Percentiles rank a stretch among this genome's conserved stretches.
Conservation (phyloP, 2,888 invertebrate species). For the Candidula unifasciata region DNA sequence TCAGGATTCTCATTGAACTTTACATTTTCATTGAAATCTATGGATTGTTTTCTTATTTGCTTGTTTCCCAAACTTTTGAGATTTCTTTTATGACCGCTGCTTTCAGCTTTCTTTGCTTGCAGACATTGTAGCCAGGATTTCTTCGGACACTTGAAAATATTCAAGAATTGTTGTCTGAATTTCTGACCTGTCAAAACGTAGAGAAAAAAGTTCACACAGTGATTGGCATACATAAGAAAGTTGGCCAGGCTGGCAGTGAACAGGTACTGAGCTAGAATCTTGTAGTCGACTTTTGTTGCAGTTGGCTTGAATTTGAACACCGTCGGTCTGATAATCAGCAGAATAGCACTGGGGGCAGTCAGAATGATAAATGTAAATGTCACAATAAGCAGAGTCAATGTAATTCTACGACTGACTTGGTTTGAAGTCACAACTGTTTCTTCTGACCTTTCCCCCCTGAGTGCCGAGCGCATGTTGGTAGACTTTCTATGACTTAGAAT, state of each 20-base stretch:
- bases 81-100: conserved; percentile 7
- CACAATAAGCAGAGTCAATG: conserved; percentile 66
- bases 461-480: conserved; percentile 44
- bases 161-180: conserved; percentile 64
- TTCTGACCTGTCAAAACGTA: conserved; percentile 66
- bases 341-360: conserved; percentile 67
- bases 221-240: conserved; percentile 65
- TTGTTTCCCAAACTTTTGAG: neutral
- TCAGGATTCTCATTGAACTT: neutral
- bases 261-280: conserved; percentile 57
- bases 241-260: conserved; percentile 59
- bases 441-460: conserved; percentile 35
- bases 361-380: conserved; percentile 66
- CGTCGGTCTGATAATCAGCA: conserved; percentile 63
- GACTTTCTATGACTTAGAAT: conserved; percentile 60
- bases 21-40: neutral
- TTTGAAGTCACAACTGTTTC: conserved; percentile 22
- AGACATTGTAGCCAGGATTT: neutral
- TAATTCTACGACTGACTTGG: conserved; percentile 60
- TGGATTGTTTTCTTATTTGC: neutral
- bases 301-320: conserved; percentile 58
- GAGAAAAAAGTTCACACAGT: conserved; percentile 67
- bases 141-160: conserved; percentile 32
- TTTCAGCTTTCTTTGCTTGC: neutral
- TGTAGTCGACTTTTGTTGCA: conserved; percentile 51